A percentile compares a stretch with the other conserved stretches of the same genome.
These are phyloP conservation scores for Hippocampus kuda DNA, from an alignment of 2,797 vertebrate species.

Conservation along the genomic window DNA sequence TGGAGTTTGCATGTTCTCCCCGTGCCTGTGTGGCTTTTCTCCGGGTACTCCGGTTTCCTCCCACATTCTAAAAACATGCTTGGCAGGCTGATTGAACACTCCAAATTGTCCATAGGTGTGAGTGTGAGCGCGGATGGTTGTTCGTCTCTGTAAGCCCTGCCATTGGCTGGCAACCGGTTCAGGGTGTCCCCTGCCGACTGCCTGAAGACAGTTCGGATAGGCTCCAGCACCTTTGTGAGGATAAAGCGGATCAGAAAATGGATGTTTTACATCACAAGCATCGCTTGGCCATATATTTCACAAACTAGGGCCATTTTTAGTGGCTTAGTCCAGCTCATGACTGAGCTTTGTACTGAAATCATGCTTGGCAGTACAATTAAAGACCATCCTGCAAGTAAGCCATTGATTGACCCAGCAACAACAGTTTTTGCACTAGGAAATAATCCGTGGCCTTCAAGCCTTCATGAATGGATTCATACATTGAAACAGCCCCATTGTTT, in stretches of 20 bases:
- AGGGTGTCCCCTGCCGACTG: no score
- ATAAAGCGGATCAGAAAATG: neutral
- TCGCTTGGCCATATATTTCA: constrained; percentile 13
- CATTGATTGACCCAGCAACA: constrained; percentile 32
- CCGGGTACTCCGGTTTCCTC: no score
- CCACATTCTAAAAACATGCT: no score
- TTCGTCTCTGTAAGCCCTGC: no score
- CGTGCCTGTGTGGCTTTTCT: no score
- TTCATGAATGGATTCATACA: neutral
- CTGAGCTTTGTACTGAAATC: constrained; percentile 11
- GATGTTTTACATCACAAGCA: neutral
- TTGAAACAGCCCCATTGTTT: neutral
- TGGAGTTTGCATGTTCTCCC: no score
- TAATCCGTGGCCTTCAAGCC: constrained; percentile 25
- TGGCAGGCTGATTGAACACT: no score
- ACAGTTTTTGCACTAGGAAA: constrained; percentile 28
- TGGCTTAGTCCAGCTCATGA: constrained; percentile 16
- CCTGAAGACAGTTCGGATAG: no score
- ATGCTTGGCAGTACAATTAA: constrained; percentile 36
- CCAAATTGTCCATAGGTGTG: no score
- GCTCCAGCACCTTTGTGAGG: constrained; percentile 7
- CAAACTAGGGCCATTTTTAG: constrained; percentile 22
- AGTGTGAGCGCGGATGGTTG: no score
- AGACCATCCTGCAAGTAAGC: constrained; percentile 33
- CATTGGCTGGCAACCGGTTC: no score